phyloP scores from a whole-genome alignment of 1,140 invertebrate species.

The Rhyzopertha dominica region DNA sequence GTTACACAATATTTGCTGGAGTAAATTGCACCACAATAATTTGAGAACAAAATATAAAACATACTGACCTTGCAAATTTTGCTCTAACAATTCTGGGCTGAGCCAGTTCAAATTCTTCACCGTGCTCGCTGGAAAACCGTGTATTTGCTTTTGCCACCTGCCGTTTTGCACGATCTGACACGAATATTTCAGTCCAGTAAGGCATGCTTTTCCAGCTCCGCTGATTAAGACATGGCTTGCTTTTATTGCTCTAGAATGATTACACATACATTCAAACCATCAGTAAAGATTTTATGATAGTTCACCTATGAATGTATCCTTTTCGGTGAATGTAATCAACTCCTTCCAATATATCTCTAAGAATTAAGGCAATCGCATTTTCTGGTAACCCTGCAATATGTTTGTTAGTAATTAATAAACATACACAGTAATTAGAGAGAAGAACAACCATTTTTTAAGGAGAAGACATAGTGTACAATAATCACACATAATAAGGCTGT shows the following conservation, averaged over 20 bases:
- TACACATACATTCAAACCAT: not conserved
- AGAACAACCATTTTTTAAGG: too few species aligned
- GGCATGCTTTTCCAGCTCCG: conserved; percentile 59
- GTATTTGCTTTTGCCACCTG: conserved; percentile 60
- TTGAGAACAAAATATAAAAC: conserved; percentile 3
- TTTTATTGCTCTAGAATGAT: conserved; percentile 61
- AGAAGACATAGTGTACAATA: too few species aligned
- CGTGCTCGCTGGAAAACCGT: conserved; percentile 67
- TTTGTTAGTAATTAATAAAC: not conserved
- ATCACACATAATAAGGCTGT: too few species aligned
- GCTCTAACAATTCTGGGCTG: conserved; percentile 85
- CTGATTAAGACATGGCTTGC: conserved; percentile 80
- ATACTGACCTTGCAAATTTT: conserved; percentile 63
- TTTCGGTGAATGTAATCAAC: conserved; percentile 80
- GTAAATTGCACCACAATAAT: too few species aligned
- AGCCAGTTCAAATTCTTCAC: conserved; percentile 77
- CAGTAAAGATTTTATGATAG: conserved; percentile 15
- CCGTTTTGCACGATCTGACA: conserved; percentile 68
- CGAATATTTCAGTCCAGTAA: conserved; percentile 75
- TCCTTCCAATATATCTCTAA: conserved; percentile 71
- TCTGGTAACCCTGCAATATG: conserved; percentile 63
- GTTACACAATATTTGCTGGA: too few species aligned
- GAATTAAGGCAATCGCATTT: conserved; percentile 69
- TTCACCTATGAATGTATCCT: conserved; percentile 79
- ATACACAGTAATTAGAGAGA: not conserved